Evolutionary conservation across 2,113 vertebrate species (phyloP), one percentile per base, ranked within the genome.

Genomic region (Eolophus roseicapilla): DNA sequence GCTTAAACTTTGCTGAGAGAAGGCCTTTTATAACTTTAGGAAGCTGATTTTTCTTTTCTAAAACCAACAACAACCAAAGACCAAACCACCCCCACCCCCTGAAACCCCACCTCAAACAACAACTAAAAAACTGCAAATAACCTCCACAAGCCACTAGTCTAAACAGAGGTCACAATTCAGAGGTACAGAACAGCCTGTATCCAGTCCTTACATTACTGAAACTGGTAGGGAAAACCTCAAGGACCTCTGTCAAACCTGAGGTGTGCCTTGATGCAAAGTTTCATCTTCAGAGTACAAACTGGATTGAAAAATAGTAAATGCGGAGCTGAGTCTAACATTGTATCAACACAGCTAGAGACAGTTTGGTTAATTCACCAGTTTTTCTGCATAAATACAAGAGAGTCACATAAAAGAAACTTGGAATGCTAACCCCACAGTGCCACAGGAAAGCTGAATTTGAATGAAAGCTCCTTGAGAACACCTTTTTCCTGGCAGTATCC

Each of bases 1-100:
- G 77, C 65, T 92, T 90, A 46, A 77, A 64, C 77, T 93, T 88
- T 64, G 73, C 82, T 86, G 73, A 88, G 90, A 83, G n/a, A 77
- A 80, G 44, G 28, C 84, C 33, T 75, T 86, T 64, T 35, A 7
- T 78, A 91, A 79, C 35, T 83, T 64, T 12, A 50, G 62, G 83
- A 82, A 84, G 57, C 29, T 31, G 18, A 19, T 82, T 84, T 84
- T 84, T 12, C 21, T n/a, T 57, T 76, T 53, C 1, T 3, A 49
- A 73, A 69, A 64, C 8, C 27, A 79, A 1, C 11, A 57, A 9
- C 31, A 64, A 37, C 55, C 9, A 57, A 43, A 31, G 8, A 13
- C 11, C 13, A 31, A 20, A 10, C 9, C 39, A 21, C 12, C 27
- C 7, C 6, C 14, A 4, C 3, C 23, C 15, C 5, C 31, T 10